Evolutionary conservation across 2,113 vertebrate genomes (phyloP), one percentile per base, ranked within the genome.

Genomic region (Erythrocercus mccallii): DNA sequence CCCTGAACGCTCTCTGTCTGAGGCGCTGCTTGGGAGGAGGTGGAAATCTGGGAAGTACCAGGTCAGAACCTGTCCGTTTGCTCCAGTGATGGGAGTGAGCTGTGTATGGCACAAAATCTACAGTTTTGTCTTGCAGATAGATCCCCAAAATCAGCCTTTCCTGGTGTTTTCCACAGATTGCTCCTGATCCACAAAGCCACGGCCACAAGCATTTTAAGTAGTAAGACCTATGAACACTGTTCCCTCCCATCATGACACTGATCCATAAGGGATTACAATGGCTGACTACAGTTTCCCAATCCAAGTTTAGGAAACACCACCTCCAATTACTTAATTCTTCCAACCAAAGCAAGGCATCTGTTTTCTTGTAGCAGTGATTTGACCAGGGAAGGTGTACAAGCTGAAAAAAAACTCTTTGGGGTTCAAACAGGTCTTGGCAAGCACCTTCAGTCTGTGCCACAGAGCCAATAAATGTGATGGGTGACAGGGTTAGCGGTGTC

Each of bases 71-170:
- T 24, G 18, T 11, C 51, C 2, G 3, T 17, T 33, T 28, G 24
- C 40, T 22, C 42, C 81, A 61, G 33, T 1, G 8, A 28, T 0
- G 0, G 38, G 18, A 61, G 11, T 0, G 0, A 77, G 40, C 33
- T 37, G 11, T 2, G 20, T 1, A 42, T 11, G 15, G 47, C 58
- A 38, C 14, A 57, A 58, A 24, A 30, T 20, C 72, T 12, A 2
- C 19, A 40, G 28, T 50, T 80, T 9, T 48, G 42, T 15, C 66
- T 66, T 62, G 44, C 25, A 88, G 81, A 31, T 2, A 74, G 31
- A 44, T 18, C 25, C 57, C 35, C 2, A 68, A 65, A 58, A 48
- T 24, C 77, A 76, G 48, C 68, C 47, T 53, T 45, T 48, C 62
- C 53, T 76, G 17, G 6, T 14, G 8, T 71, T 54, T 71, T 54